A percentile compares a stretch with the other conserved stretches of the same genome.
Evolutionary conservation across 2,888 invertebrate genomes (phyloP).

Genomic region (Acronicta psi): DNA sequence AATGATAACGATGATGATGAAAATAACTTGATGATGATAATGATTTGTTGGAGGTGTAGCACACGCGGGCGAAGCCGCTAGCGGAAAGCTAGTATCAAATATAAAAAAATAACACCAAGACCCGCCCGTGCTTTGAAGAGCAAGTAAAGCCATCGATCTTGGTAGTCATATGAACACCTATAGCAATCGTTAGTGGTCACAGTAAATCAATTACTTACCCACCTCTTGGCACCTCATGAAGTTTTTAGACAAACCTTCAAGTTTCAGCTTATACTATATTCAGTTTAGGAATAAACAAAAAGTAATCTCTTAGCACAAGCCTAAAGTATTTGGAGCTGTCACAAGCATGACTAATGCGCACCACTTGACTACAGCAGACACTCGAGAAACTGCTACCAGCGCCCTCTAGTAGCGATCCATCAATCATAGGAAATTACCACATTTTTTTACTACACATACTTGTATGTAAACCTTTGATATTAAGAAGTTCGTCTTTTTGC

Average conservation of each 20-base stretch:
- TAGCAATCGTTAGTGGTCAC: no score
- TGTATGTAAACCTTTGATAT: conserved; percentile 7
- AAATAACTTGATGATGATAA: no score
- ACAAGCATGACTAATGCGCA: conserved; percentile 30
- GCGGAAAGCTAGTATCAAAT: no score
- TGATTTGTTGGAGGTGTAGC: no score
- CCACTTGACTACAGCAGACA: conserved; percentile 33
- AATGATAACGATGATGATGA: no score
- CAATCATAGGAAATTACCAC: conserved; percentile 32
- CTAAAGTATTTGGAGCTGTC: conserved; percentile 33
- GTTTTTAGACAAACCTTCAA: not conserved
- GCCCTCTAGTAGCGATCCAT: conserved; percentile 17
- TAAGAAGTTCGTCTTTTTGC: not conserved
- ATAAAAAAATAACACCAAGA: no score
- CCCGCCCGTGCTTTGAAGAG: no score
- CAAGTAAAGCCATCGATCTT: no score
- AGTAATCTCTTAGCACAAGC: conserved; percentile 25
- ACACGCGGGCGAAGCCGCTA: no score
- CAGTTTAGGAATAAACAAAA: conserved; percentile 39
- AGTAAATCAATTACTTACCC: not conserved
- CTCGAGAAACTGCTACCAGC: conserved; percentile 25
- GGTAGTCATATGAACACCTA: no score
- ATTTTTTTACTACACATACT: conserved; percentile 14
- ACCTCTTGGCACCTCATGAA: not conserved
- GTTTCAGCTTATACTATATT: conserved; percentile 18